Base-by-base conservation (phyloP, 2,888 invertebrate species). In the Lasioglossum morio region DNA sequence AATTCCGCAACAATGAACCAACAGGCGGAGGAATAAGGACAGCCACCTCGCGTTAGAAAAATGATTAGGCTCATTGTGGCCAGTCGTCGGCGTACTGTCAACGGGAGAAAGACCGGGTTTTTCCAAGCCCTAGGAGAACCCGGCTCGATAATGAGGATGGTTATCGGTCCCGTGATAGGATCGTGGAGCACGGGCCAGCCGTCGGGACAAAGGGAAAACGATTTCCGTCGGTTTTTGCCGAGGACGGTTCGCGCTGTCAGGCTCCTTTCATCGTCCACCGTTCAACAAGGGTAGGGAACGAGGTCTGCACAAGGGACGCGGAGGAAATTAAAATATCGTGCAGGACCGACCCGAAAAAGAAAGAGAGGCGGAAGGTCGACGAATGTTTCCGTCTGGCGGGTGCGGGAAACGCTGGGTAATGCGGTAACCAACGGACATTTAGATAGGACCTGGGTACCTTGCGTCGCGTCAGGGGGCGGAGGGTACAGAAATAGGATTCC, bases 371-470 rank as follows among this genome's bases (percentile, higher is more conserved):
- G 43, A 40, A 34, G 60, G 60, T 63, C 60, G 60, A 63, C 66
- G 66, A 66, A 34, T 53, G 57, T 72, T 16, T 27, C 37, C 46
- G 72, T 16, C 60, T 16, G 63, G 63, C 37, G 16, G 53, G 37
- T 57, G 73, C 30, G 34, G 57, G 60, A 23, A 30, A 72, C 43
- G 72, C 27, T 63, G 75, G 37, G 81, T 76, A 77, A 84, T 77
- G 72, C 77, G 84, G 81, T 84, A 81, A 84, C 70, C 84, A 77
- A 63, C 77, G 77, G 80, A 84, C 86, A 76, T 86, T 86, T 84
- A 86, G 84, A 81, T 84, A 75, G 66, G 72, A 84, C 81, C 80
- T 63, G 85, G 53, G 23, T 10, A 27, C 60, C 75, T 81, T 74
- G 53, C 72, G 60, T 72, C 72, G 46, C 46, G 46, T 46, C 46